Base-by-base conservation (phyloP, 2,113 vertebrate species). In the Anarhynchus alexandrinus region DNA sequence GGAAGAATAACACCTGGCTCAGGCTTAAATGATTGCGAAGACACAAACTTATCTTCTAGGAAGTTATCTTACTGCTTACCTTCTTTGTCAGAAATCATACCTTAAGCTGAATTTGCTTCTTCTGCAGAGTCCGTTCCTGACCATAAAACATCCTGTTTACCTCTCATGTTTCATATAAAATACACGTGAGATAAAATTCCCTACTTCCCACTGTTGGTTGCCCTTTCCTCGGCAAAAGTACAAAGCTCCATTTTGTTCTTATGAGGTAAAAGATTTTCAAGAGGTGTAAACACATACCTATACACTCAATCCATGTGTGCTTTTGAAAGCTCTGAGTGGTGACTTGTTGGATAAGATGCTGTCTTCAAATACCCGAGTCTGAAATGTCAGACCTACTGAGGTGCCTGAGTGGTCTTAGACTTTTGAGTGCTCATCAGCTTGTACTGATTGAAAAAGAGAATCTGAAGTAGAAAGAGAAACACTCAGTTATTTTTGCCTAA, bases 161-260 rank as follows among this genome's bases (percentile, higher is more conserved):
- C 25, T 74, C 42, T 78, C 22, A 19, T 26, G 5, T 72, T 94
- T 61, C 11, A 43, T 30, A 40, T 34, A n/a, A n/a, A 78, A 43
- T 59, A 43, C 3, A 34, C 3, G 8, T 51, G 14, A 34, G 11
- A 69, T 10, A 58, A 78, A 91, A 42, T 40, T 73, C 3, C 11
- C 5, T 82, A 9, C 2, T 58, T 62, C 10, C 0, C 9, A 67
- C 9, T 3, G 9, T n/a, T 1, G 1, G 4, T 47, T 29, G 45
- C 2, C 15, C 4, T 55, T 59, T n/a, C 11, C 5, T 15, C 5
- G 4, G 40, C 3, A 77, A 32, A 86, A 52, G 4, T 38, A 86
- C 9, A 42, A 74, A 61, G 9, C 21, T 70, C 1, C 2, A 15
- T 52, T 70, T 91, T 59, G n/a, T 74, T 79, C 36, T 70, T 20